Evolutionary conservation across 2,113 vertebrate species (phyloP), one percentile per base, ranked within the genome.

Genomic region (Columba janthina): DNA sequence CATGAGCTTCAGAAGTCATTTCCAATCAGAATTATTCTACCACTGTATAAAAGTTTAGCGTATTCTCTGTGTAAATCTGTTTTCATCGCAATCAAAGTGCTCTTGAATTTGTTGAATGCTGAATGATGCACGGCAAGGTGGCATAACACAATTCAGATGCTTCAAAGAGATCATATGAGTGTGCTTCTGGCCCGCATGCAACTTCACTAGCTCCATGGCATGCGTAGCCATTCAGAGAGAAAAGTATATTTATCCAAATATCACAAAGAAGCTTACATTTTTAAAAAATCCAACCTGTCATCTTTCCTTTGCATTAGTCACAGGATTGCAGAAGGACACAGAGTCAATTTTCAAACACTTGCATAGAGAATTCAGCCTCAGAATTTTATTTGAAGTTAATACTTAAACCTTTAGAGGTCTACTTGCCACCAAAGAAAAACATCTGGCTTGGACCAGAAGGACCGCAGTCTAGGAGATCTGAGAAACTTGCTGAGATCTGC

Each of bases 271-370:
- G 21, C 50, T 70, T 76, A 31, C 4, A 44, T 64, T 85, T 64
- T 0, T 1, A 13, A 75, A 90, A 75, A 62, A 69, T 58, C 13
- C 34, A 87, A 16, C 36, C 31, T 46, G 22, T 42, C 56, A 61
- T 62, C 38, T 88, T 73, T 72, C 54, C 56, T 74, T 95, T 65
- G 62, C 51, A n/a, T 81, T 80, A 86, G n/a, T 90, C 64, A 36
- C 14, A 18, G 64, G 31, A 79, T 13, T 80, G 60, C 36, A 80
- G 80, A 69, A 91, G 24, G 71, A 61, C 19, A 92, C 11, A 56
- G 19, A 91, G 28, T 24, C 3, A 5, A 40, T 70, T 92, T 90
- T 90, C 36, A 89, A 88, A 61, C 31, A 80, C 19, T 44, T 71
- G 20, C 34, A 24, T 11, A 46, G n/a, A 70, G 38, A 88, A 75